Conservation (phyloP, 2,797 vertebrate genomes). For the Macrochelys suwanniensis region DNA sequence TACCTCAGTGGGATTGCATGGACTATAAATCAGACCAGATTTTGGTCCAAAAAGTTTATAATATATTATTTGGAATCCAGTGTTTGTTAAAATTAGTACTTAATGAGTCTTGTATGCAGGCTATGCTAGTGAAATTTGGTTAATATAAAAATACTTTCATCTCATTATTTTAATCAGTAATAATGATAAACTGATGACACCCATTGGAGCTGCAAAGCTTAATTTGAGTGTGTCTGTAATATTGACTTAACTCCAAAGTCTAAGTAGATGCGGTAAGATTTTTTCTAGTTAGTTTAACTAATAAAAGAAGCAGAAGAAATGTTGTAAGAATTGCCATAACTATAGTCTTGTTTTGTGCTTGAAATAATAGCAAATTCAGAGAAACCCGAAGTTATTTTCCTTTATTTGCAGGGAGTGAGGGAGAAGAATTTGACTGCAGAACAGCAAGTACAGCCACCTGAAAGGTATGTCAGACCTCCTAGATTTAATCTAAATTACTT, state of each 20-base stretch:
- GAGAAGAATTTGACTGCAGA: constrained; percentile 71
- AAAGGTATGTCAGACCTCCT: constrained; percentile 78
- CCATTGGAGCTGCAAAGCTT: neutral
- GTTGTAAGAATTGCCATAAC: neutral
- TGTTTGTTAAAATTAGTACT: neutral
- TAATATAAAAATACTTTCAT: neutral
- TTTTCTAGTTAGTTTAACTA: constrained; percentile 3
- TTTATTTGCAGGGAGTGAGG: constrained; percentile 72
- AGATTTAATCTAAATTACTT: neutral
- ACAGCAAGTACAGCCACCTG: constrained; percentile 65
- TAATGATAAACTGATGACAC: neutral
- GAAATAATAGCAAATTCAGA: neutral
- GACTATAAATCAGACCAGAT: neutral
- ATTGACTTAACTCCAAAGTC: neutral
- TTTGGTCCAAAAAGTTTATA: neutral
- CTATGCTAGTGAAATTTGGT: neutral
- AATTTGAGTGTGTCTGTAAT: neutral
- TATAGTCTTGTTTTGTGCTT: neutral
- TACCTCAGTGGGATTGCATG: neutral
- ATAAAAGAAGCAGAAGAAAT: neutral
- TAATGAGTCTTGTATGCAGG: neutral
- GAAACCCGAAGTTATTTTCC: neutral
- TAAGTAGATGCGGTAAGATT: neutral
- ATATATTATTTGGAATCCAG: neutral
- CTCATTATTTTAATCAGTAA: neutral